Percentiles rank a stretch among this genome's conserved stretches.
Evolutionary conservation across 2,888 invertebrate species (phyloP).

Genomic region (Limnephilus rhombicus): DNA sequence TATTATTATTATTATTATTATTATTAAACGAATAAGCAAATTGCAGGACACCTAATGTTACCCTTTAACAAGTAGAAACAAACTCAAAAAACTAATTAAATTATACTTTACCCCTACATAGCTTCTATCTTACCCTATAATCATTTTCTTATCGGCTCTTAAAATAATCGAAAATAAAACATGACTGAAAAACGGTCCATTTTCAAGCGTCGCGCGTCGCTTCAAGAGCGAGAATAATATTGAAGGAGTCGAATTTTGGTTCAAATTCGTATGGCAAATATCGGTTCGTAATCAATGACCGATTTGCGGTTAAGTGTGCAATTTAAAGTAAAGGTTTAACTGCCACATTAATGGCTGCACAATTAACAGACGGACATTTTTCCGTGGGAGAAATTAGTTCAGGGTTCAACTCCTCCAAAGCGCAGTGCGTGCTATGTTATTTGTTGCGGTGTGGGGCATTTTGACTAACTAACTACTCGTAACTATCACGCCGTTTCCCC

Average conservation of each 20-base stretch:
- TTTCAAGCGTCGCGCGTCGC: neutral
- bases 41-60: too few species aligned
- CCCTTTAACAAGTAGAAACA: too few species aligned
- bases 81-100: too few species aligned
- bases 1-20: too few species aligned
- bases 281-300: constrained; percentile 16
- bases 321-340: neutral
- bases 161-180: neutral
- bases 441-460: too few species aligned
- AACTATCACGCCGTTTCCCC: too few species aligned
- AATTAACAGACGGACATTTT: neutral
- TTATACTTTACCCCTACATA: too few species aligned
- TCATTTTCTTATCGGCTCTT: neutral
- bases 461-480: too few species aligned
- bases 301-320: constrained; percentile 19
- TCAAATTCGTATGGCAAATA: constrained; percentile 24
- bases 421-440: too few species aligned
- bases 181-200: neutral
- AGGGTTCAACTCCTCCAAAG: neutral
- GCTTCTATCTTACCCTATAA: too few species aligned
- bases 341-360: too few species aligned
- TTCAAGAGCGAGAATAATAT: constrained; percentile 2
- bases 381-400: neutral
- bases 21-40: too few species aligned
- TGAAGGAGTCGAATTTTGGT: neutral